Evolutionary conservation across 2,113 vertebrate species (phyloP), one percentile per base, ranked within the genome.

Genomic region (Cyprinus carpio): DNA sequence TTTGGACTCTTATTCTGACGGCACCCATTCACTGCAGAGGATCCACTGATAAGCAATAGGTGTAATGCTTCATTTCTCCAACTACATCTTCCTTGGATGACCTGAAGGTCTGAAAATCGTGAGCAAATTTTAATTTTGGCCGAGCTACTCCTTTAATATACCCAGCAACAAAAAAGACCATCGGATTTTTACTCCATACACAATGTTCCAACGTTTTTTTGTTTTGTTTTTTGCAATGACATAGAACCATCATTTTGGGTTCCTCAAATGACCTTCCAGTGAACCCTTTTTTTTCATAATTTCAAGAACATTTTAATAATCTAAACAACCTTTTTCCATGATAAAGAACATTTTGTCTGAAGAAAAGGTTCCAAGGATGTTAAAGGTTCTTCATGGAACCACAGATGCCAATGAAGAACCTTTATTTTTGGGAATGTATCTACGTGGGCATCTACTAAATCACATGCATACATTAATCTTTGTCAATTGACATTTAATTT

Each of bases 401-500:
- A 27, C 10, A 27, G n/a, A 64, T 27, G 0, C 25, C 60, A 25
- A 62, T 25, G 13, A 60, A n/a, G 18, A 10, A n/a, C 18, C 56
- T n/a, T 18, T 25, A 64, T 12, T 64, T 64, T 27, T 12, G 12
- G 4, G 12, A 27, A 3, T 43, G n/a, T 9, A 40, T 40, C 40
- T 40, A 40, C 7, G 40, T 43, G 40, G 43, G 46, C 43, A 72
- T n/a, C 25, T 25, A n/a, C 65, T 15, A 29, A 49, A 72, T 31
- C 10, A 9, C 65, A 2, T 64, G 37, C 51, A 76, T 60, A 62
- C 77, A 85, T 88, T 75, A 64, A 80, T 51, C 72, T 54, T 64
- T 46, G 76, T 77, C 69, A 29, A 46, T 56, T 77, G 31, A 46
- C 25, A 20, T 74, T 54, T 49, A 64, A 86, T 75, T 84, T 83